Percentiles rank a stretch among this genome's conserved stretches.
Evolutionary conservation across 2,888 invertebrate species (phyloP).

Genomic region (Andrena chrysosceles): DNA sequence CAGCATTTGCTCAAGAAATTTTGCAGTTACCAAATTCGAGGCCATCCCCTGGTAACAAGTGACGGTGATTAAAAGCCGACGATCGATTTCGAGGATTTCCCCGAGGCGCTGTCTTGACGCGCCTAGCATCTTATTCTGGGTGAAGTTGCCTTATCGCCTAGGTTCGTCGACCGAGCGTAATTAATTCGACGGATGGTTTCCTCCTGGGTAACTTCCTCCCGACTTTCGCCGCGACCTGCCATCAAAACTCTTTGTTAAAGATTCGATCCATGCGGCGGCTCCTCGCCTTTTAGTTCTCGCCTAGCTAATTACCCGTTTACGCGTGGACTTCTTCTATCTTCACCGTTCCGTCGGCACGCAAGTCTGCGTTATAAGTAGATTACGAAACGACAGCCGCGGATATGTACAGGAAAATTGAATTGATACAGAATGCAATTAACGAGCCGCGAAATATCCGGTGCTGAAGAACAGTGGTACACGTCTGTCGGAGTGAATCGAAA

Average conservation of each 20-base stretch:
- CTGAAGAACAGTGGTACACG: not conserved
- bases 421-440: not conserved
- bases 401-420: constrained; percentile 31
- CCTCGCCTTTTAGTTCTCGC: not conserved
- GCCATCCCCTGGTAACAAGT: constrained; percentile 28
- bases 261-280: not conserved
- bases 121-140: constrained; percentile 39
- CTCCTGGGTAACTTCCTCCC: constrained; percentile 25
- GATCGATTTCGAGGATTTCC: constrained; percentile 61
- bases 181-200: constrained; percentile 59
- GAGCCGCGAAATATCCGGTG: not conserved
- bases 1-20: not conserved
- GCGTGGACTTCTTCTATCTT: not conserved
- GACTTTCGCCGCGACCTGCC: constrained; percentile 24
- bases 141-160: constrained; percentile 41
- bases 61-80: constrained; percentile 55
- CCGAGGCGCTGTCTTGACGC: constrained; percentile 45
- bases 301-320: constrained; percentile 9
- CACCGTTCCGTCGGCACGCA: not conserved
- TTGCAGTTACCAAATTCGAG: constrained; percentile 26
- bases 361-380: not conserved
- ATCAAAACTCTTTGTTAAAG: constrained; percentile 36
- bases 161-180: constrained; percentile 47
- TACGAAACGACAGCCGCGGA: not conserved
- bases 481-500: not conserved